Evolutionary conservation across 2,113 vertebrate genomes (phyloP).

Genomic region (Campylorhamphus procurvoides): DNA sequence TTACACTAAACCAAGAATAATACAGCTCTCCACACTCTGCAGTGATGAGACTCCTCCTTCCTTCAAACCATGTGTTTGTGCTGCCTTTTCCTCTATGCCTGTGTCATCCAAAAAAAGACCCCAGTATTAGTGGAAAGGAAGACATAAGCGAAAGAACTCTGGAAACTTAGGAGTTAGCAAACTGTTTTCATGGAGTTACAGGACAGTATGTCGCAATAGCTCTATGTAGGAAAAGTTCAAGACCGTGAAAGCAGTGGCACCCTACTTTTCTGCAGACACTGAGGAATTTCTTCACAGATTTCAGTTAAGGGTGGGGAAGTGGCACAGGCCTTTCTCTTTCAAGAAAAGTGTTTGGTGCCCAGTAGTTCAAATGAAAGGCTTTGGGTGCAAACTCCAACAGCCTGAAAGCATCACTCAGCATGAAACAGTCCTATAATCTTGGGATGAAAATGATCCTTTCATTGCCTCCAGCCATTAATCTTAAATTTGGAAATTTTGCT

Average conservation of each 20-base stretch:
- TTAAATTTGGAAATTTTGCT: slow-evolving; percentile 68
- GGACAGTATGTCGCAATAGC: background rate
- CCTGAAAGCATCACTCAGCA: slow-evolving; percentile 23
- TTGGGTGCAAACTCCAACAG: background rate
- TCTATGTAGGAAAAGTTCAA: fast-evolving
- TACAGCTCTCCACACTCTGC: background rate
- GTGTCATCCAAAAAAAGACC: background rate
- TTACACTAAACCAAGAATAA: background rate
- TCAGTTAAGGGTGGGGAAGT: background rate
- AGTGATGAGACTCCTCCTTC: fast-evolving
- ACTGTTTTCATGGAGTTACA: background rate
- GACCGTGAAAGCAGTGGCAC: background rate
- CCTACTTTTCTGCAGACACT: background rate
- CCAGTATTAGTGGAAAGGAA: background rate
- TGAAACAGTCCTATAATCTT: slow-evolving; percentile 35
- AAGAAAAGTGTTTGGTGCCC: background rate
- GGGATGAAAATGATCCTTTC: slow-evolving; percentile 12
- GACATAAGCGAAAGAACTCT: background rate
- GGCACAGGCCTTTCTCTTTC: background rate
- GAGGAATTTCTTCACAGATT: background rate
- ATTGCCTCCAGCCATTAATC: slow-evolving; percentile 44
- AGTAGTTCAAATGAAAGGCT: background rate
- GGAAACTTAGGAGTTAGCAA: background rate
- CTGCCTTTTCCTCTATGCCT: background rate
- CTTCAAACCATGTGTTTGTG: background rate